Evolutionary conservation across 1,140 invertebrate species (phyloP).

Genomic region (Phocides pigmalion): DNA sequence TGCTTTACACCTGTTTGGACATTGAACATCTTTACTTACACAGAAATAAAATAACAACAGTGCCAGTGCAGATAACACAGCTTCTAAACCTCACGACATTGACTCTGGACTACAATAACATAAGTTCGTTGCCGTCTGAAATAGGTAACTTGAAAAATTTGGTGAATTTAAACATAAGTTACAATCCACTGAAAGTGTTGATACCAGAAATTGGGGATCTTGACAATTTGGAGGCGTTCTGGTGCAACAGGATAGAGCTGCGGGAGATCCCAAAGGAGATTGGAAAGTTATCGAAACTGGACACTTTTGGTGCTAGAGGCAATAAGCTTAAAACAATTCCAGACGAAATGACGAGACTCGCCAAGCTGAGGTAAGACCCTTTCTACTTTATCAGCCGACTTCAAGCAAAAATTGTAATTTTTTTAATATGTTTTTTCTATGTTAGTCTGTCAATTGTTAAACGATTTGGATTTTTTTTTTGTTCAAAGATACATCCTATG

Average conservation of each 20-base stretch:
- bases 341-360: conserved; percentile 79
- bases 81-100: conserved; percentile 79
- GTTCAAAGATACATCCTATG: too few species aligned
- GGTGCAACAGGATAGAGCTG: conserved; percentile 85
- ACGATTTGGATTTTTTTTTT: too few species aligned
- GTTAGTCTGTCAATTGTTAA: too few species aligned
- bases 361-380: conserved; percentile 77
- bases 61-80: conserved; percentile 73
- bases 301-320: conserved; percentile 87
- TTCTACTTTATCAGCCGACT: background rate
- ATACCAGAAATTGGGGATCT: conserved; percentile 89
- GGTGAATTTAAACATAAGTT: conserved; percentile 91
- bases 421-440: too few species aligned
- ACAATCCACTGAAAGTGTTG: conserved; percentile 89
- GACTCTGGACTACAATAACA: conserved; percentile 86
- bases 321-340: conserved; percentile 85
- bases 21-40: conserved; percentile 85
- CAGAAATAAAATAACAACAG: conserved; percentile 83
- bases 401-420: too few species aligned
- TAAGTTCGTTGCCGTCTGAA: conserved; percentile 86
- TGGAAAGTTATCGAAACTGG: conserved; percentile 88
- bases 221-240: conserved; percentile 89
- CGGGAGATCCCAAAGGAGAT: conserved; percentile 87
- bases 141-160: conserved; percentile 86
- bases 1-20: conserved; percentile 82